phyloP scores from a whole-genome alignment of 1,140 invertebrate genomes.

The Metopolophium dirhodum region DNA sequence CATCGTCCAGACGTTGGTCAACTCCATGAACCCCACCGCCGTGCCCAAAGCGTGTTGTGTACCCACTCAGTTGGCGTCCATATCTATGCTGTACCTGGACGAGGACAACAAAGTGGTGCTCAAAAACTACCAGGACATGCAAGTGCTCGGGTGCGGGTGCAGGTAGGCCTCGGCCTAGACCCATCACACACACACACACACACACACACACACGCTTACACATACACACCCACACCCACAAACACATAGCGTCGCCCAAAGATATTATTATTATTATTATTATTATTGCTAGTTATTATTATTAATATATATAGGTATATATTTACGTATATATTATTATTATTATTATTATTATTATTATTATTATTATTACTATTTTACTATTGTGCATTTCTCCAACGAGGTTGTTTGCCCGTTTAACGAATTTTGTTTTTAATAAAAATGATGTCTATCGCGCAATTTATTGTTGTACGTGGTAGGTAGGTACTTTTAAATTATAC shows the following conservation, averaged over 20 bases:
- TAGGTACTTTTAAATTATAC: neutral
- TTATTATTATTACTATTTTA: conserved; percentile 18
- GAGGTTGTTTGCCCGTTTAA: neutral
- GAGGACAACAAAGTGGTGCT: conserved; percentile 91
- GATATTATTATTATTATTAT: conserved; percentile 50
- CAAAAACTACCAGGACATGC: conserved; percentile 97
- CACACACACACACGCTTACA: conserved; percentile 1
- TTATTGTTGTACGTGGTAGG: neutral
- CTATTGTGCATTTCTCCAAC: neutral
- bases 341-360: neutral
- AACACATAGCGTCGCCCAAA: conserved; percentile 53
- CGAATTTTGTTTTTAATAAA: conserved; percentile 33
- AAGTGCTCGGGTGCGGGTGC: conserved; percentile 93
- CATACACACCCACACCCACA: neutral
- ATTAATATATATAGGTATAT: neutral
- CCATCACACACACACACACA: too few relatives aligned
- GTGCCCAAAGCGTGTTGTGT: conserved; percentile 94
- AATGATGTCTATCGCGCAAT: neutral
- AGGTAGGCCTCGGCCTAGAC: conserved; percentile 56
- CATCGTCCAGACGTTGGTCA: conserved; percentile 95
- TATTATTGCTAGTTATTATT: conserved; percentile 13
- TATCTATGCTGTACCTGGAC: conserved; percentile 94
- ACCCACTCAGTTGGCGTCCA: conserved; percentile 85
- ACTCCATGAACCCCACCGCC: conserved; percentile 85
- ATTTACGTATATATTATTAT: conserved; percentile 23